A percentile compares a stretch with the other conserved stretches of the same genome.
Conservation (phyloP, 2,797 vertebrate genomes). For the Carduelis carduelis region DNA sequence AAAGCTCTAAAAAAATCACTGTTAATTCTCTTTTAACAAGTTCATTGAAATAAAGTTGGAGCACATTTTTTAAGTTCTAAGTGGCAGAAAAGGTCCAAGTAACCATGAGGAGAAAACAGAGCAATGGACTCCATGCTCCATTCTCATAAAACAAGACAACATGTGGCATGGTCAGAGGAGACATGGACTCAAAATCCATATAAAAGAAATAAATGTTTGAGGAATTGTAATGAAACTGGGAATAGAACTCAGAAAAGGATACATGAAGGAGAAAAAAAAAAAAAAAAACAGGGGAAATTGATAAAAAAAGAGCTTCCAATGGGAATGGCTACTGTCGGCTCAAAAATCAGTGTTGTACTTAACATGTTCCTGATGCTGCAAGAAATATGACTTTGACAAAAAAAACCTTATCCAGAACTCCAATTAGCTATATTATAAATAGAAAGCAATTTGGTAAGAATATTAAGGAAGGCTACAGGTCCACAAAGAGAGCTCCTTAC, state of each 20-base stretch:
- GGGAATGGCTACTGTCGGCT: neutral
- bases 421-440: neutral
- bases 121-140: neutral
- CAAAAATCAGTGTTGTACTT: neutral
- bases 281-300: too few species aligned
- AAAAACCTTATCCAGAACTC: neutral
- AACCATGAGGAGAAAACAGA: neutral
- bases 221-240: neutral
- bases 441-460: neutral
- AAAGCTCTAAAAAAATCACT: neutral
- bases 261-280: rapidly evolving
- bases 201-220: neutral
- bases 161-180: rapidly evolving
- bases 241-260: neutral
- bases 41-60: neutral
- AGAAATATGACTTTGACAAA: neutral
- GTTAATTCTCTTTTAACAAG: neutral
- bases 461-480: neutral
- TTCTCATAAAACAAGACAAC: neutral
- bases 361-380: neutral
- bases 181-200: neutral
- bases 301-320: neutral
- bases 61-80: neutral
- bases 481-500: neutral
- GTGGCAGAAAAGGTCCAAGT: neutral